Base-by-base conservation (phyloP, 1,140 invertebrate genomes). In the Hycleus phaleratus region DNA sequence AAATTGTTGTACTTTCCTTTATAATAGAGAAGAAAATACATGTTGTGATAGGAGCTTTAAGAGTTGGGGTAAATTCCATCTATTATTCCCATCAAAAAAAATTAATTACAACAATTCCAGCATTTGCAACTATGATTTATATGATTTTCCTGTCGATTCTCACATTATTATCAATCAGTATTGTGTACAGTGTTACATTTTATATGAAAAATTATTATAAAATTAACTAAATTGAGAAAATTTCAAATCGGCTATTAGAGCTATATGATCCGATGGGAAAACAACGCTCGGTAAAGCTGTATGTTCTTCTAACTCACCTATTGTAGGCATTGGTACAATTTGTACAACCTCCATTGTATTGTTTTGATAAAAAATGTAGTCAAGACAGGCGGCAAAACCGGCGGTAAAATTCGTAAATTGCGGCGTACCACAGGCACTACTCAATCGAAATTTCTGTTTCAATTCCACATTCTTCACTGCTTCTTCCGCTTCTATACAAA, bases 261-360 rank as follows among this genome's bases (percentile, higher is more conserved):
- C 85, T 62, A 98, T 77, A 75, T 98, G 95, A 80, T 98, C 95
- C 11, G 93, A 96, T 3, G 95, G 94, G 75, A 90, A 91, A 3
- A 88, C 84, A 25, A 89, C 74, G 66, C 89, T 96, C 0, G 95
- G 95, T 60, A 97, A 79, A 6, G 89, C 93, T 46, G 73, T 77
- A 67, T 93, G 71, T 46, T 78, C 70, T 46, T 71, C 81, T n/a
- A 97, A 73, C 69, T 93, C 87, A 66, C 92, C 87, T 46, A 84
- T 74, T 40, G 79, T 83, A 0, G 93, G 92, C 59, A 94, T 76
- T 3, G 93, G 91, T 51, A 97, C 77, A 1, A 90, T 80, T 75
- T 87, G 82, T 24, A 76, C 70, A 0, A 95, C 82, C 58, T 78
- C 66, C 3, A 95, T 73, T 44, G 78, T 73, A 45, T 82, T 74